Conservation (phyloP, 2,113 vertebrate genomes). For the Pristiophorus japonicus region DNA sequence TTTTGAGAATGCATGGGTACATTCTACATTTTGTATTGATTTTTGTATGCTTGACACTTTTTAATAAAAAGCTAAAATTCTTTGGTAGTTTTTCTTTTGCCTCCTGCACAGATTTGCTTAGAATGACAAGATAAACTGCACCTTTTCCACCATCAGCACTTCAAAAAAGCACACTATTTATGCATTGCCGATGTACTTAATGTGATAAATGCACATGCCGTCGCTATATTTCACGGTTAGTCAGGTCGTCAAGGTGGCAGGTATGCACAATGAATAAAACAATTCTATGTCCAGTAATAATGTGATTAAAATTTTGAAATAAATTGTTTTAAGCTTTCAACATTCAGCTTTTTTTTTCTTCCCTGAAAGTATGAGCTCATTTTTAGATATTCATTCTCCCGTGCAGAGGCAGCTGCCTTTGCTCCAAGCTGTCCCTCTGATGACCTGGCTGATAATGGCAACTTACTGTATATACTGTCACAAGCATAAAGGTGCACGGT, state of each 20-base stretch:
- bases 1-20: neutral
- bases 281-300: neutral
- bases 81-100: neutral
- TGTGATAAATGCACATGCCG: neutral
- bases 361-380: neutral
- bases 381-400: neutral
- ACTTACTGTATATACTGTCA: neutral
- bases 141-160: neutral
- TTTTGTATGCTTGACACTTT: conserved; percentile 5
- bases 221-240: neutral
- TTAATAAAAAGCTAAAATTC: conserved; percentile 10
- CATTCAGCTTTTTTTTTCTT: neutral
- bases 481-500: neutral
- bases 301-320: neutral
- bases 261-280: neutral
- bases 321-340: neutral
- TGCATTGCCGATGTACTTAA: neutral
- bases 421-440: neutral
- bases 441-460: neutral
- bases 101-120: neutral
- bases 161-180: neutral
- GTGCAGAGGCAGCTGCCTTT: neutral
- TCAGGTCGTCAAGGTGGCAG: neutral
- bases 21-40: conserved; percentile 17
- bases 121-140: neutral